Conservation (phyloP, 30 jellyfish, hydroid and myxozoan genomes). For the Catostylus mosaicus region DNA sequence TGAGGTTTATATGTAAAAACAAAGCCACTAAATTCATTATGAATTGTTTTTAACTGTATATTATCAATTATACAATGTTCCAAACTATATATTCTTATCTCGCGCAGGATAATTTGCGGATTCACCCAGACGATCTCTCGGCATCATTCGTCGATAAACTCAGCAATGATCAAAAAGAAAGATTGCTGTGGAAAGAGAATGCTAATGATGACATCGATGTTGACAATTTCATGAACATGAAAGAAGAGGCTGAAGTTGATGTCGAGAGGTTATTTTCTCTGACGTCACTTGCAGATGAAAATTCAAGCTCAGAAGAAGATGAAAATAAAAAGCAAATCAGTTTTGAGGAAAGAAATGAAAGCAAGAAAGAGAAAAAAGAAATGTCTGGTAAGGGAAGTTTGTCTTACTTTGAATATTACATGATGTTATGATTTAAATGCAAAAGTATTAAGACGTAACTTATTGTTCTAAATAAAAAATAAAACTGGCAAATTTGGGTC, state of each 20-base stretch:
- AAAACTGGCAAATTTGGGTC: too few species aligned
- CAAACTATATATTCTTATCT: too few species aligned
- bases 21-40: too few species aligned
- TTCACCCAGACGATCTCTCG: background rate
- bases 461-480: too few species aligned
- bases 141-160: constrained; percentile 11
- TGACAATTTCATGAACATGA: constrained; percentile 11
- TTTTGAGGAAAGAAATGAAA: background rate
- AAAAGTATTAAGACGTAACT: too few species aligned
- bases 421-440: too few species aligned
- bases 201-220: background rate
- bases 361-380: background rate
- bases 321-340: background rate
- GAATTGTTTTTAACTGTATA: too few species aligned
- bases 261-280: constrained; percentile 31
- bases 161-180: constrained; percentile 26
- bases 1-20: too few species aligned
- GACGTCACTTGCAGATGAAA: constrained; percentile 30
- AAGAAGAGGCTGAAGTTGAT: constrained; percentile 31
- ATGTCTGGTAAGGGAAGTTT: background rate
- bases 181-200: constrained; percentile 3
- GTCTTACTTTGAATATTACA: too few species aligned
- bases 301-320: constrained; percentile 18
- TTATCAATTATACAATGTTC: too few species aligned
- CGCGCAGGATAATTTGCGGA: background rate